Percentiles rank a stretch among this genome's conserved stretches.
These are phyloP conservation scores for Julus scanicus DNA, from an alignment of 2,888 invertebrate species.

Conservation along the genomic window DNA sequence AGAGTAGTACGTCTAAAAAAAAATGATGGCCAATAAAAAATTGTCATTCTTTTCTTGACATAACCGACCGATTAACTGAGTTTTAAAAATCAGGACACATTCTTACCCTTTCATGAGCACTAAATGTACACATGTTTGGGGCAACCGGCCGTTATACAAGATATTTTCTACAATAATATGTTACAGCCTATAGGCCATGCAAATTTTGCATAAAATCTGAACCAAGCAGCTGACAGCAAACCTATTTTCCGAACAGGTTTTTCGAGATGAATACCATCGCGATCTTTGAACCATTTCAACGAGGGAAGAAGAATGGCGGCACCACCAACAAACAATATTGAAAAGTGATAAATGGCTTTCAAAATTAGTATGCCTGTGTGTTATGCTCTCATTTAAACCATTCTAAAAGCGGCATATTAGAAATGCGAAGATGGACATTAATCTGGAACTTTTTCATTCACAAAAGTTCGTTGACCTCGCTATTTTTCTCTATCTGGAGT, in stretches of 20 bases:
- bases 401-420: not conserved
- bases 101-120: too few species aligned
- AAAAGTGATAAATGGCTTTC: not conserved
- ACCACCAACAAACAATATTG: not conserved
- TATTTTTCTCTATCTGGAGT: not conserved
- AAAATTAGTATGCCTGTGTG: conserved; percentile 1
- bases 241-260: conserved; percentile 9
- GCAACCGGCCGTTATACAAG: too few species aligned
- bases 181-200: too few species aligned
- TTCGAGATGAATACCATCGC: not conserved
- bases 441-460: not conserved
- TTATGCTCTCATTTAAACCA: not conserved
- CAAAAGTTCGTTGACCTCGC: not conserved
- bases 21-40: too few species aligned
- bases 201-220: too few species aligned
- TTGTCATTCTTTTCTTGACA: too few species aligned
- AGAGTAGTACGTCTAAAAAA: too few species aligned
- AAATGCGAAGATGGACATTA: not conserved
- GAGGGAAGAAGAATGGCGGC: not conserved
- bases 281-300: conserved; percentile 4
- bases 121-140: too few species aligned
- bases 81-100: too few species aligned
- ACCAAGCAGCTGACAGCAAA: not conserved
- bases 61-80: too few species aligned
- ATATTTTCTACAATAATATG: too few species aligned